Percentiles rank a stretch among this genome's conserved stretches.
phyloP scores from a whole-genome alignment of 2,888 invertebrate genomes.

The Acleris literana region DNA sequence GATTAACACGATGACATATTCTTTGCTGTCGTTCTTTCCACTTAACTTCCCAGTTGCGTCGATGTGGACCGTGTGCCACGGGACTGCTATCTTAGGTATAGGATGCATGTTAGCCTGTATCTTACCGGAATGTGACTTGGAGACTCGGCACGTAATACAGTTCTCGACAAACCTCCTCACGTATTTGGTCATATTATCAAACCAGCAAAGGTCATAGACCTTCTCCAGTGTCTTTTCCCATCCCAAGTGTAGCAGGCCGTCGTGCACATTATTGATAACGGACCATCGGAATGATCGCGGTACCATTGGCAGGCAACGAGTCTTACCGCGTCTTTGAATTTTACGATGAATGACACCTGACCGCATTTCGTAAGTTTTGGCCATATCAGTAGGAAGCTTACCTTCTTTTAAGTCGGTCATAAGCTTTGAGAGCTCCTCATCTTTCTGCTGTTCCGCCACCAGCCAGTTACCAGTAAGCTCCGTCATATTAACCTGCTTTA shows the following conservation, averaged over 20 bases:
- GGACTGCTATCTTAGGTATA: slow-evolving; percentile 46
- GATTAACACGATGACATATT: background rate
- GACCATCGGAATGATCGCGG: slow-evolving; percentile 46
- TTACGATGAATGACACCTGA: slow-evolving; percentile 14
- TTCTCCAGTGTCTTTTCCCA: slow-evolving; percentile 45
- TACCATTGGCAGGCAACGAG: slow-evolving; percentile 42
- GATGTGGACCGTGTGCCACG: slow-evolving; percentile 50
- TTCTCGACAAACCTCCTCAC: slow-evolving; percentile 51
- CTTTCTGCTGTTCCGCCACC: slow-evolving; percentile 11
- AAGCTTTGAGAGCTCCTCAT: background rate
- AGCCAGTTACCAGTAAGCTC: slow-evolving; percentile 2
- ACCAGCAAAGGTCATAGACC: slow-evolving; percentile 50
- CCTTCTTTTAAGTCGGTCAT: background rate
- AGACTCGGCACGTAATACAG: slow-evolving; percentile 50
- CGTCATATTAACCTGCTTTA: slow-evolving; percentile 3
- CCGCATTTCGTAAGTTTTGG: slow-evolving; percentile 9
- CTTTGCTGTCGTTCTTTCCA: slow-evolving; percentile 41
- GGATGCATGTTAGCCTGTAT: slow-evolving; percentile 48
- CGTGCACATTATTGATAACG: slow-evolving; percentile 46
- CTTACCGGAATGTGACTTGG: slow-evolving; percentile 48
- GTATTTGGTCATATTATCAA: slow-evolving; percentile 45
- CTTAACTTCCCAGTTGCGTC: slow-evolving; percentile 45
- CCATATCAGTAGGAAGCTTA: background rate
- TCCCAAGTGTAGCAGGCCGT: slow-evolving; percentile 40
- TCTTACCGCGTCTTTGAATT: slow-evolving; percentile 35